phyloP scores from a whole-genome alignment of 2,113 vertebrate species.

The Phyllopteryx taeniolatus region DNA sequence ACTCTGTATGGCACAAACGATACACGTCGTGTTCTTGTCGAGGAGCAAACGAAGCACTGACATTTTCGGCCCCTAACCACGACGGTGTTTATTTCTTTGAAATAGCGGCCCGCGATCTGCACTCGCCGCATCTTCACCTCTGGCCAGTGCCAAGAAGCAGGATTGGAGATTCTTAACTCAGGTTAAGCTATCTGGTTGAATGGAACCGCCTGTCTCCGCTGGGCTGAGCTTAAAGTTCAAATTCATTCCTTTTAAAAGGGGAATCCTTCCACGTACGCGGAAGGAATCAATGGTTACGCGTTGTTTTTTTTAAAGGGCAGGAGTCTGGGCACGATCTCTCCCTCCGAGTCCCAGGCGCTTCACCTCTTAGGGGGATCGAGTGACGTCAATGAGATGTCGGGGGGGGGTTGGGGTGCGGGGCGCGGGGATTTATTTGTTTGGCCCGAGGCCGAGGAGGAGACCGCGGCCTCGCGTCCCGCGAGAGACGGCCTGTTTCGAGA shows the following conservation, averaged over 20 bases:
- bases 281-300: too few relatives aligned
- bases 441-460: conserved; percentile 28
- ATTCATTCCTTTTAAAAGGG: too few relatives aligned
- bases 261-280: too few relatives aligned
- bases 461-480: conserved; percentile 9
- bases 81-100: neutral
- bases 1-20: conserved; percentile 74
- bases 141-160: conserved; percentile 3
- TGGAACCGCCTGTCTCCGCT: conserved; percentile 9
- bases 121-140: conserved; percentile 20
- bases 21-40: neutral
- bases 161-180: conserved; percentile 23
- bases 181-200: conserved; percentile 34
- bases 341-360: conserved; percentile 28
- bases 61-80: neutral
- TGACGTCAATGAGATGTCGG: conserved; percentile 42
- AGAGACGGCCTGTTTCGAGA: conserved; percentile 45
- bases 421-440: conserved; percentile 29
- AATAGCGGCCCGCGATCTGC: neutral
- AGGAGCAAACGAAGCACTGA: neutral
- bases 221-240: too few relatives aligned
- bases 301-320: too few relatives aligned
- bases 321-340: too few relatives aligned
- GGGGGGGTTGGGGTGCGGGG: conserved; percentile 9
- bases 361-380: conserved; percentile 25